These are phyloP conservation scores for Ceriagrion tenellum DNA, from an alignment of 2,888 invertebrate species.

Conservation along the genomic window DNA sequence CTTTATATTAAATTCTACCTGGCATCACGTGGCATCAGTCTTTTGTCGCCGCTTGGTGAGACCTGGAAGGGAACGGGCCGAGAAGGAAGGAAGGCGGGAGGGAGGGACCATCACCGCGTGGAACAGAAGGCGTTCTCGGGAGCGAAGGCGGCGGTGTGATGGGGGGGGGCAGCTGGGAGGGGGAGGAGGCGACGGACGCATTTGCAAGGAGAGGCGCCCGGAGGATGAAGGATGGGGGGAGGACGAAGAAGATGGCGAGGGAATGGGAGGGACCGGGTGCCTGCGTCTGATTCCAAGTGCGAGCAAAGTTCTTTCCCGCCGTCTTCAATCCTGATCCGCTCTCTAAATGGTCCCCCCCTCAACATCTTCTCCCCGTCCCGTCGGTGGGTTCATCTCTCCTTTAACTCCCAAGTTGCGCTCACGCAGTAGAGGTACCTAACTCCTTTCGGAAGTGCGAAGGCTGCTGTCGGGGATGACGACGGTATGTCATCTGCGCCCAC, in stretches of 20 bases:
- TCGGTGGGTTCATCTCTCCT: background rate
- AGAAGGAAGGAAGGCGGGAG: no score
- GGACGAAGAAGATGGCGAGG: background rate
- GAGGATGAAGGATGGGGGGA: constrained; percentile 26
- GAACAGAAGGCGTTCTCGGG: constrained; percentile 48
- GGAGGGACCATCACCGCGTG: constrained; percentile 44
- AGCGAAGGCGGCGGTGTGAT: background rate
- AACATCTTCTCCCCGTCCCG: background rate
- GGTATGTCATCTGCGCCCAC: background rate
- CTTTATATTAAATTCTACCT: constrained; percentile 79
- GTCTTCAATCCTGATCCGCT: constrained; percentile 25
- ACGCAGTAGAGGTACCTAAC: background rate
- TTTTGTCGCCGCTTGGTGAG: constrained; percentile 75
- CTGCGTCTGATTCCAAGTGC: constrained; percentile 37
- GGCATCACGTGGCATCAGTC: constrained; percentile 78
- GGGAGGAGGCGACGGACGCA: background rate
- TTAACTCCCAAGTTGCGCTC: background rate
- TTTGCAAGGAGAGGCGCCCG: constrained; percentile 3
- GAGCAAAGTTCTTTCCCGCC: constrained; percentile 23
- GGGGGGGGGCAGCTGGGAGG: no score
- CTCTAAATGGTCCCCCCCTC: background rate
- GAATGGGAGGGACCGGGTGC: background rate
- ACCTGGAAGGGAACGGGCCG: background rate
- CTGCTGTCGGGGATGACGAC: background rate
- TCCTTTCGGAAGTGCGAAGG: background rate